These are phyloP conservation scores for Ectropis crepuscularia DNA, from an alignment of 2,888 invertebrate genomes.

Conservation along the genomic window DNA sequence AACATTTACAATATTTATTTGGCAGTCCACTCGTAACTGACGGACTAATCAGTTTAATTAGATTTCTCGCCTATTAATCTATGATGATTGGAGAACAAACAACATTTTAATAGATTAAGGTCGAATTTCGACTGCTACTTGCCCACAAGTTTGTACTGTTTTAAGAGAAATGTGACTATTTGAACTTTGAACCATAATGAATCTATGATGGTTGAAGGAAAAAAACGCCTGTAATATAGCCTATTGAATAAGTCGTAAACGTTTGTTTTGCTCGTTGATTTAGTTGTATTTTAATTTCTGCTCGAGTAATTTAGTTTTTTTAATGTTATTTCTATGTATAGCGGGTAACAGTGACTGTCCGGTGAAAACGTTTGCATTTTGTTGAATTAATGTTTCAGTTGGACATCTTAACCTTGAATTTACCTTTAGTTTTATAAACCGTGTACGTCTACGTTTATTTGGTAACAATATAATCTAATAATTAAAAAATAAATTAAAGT, in stretches of 20 bases:
- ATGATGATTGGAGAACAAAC: too few species aligned
- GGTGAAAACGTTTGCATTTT: conserved; percentile 30
- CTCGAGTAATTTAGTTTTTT: conserved; percentile 60
- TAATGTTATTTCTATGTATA: conserved; percentile 45
- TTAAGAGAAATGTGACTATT: neutral
- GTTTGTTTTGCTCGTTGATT: conserved; percentile 71
- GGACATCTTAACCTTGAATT: conserved; percentile 22
- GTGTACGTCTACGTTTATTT: neutral
- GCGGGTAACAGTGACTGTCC: conserved; percentile 32
- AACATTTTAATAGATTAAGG: too few species aligned
- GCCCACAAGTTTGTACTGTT: too few species aligned
- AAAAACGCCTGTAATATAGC: conserved; percentile 71
- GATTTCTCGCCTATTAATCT: too few species aligned
- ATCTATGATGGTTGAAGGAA: conserved; percentile 11
- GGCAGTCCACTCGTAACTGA: too few species aligned
- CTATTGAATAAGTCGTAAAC: conserved; percentile 63
- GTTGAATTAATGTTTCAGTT: conserved; percentile 22
- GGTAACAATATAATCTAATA: too few species aligned
- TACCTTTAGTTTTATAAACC: neutral
- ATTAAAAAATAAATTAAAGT: too few species aligned
- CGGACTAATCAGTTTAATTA: too few species aligned
- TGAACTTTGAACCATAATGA: conserved; percentile 7
- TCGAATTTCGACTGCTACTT: too few species aligned
- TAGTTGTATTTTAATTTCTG: conserved; percentile 63
- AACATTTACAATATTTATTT: too few species aligned